Evolutionary conservation across 2,113 vertebrate genomes (phyloP).

Genomic region (Festucalex cinctus): DNA sequence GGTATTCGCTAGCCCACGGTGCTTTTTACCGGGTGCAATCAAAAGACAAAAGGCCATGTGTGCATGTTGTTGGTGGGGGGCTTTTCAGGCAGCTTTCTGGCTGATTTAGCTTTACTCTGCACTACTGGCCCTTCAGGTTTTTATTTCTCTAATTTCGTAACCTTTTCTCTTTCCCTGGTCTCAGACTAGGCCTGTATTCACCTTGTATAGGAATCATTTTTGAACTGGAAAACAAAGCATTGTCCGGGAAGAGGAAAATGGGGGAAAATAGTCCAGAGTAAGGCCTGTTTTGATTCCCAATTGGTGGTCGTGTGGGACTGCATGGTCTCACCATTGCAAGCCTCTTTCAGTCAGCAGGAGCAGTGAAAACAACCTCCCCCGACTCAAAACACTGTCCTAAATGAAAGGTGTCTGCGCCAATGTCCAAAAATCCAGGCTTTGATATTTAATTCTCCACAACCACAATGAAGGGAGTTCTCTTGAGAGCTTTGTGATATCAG

Average conservation of each 20-base stretch:
- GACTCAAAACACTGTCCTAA: slow-evolving; percentile 29
- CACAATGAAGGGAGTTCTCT: slow-evolving; percentile 2
- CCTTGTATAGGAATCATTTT: slow-evolving; percentile 33
- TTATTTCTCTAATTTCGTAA: slow-evolving; percentile 29
- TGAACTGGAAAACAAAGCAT: slow-evolving; percentile 5
- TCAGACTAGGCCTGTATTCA: not conserved
- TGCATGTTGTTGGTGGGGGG: slow-evolving; percentile 36
- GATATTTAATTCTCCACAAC: slow-evolving; percentile 12
- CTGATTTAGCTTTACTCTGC: slow-evolving; percentile 60
- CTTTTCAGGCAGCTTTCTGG: slow-evolving; percentile 63
- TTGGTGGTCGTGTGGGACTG: slow-evolving; percentile 38
- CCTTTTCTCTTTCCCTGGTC: slow-evolving; percentile 12
- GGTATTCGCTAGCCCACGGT: slow-evolving; percentile 41
- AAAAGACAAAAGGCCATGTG: slow-evolving; percentile 53
- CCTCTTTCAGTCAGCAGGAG: slow-evolving; percentile 26
- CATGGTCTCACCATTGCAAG: slow-evolving; percentile 23
- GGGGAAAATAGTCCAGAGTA: slow-evolving; percentile 61
- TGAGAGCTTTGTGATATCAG: slow-evolving; percentile 9
- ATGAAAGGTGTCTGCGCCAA: slow-evolving; percentile 29
- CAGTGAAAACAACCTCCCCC: slow-evolving; percentile 22
- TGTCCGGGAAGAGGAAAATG: slow-evolving; percentile 51
- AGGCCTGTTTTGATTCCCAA: slow-evolving; percentile 73
- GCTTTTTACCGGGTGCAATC: slow-evolving; percentile 50
- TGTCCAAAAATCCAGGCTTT: slow-evolving; percentile 14
- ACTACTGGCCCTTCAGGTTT: slow-evolving; percentile 50